Base-by-base conservation (phyloP, 2,113 vertebrate genomes). In the Sminthopsis crassicaudata region DNA sequence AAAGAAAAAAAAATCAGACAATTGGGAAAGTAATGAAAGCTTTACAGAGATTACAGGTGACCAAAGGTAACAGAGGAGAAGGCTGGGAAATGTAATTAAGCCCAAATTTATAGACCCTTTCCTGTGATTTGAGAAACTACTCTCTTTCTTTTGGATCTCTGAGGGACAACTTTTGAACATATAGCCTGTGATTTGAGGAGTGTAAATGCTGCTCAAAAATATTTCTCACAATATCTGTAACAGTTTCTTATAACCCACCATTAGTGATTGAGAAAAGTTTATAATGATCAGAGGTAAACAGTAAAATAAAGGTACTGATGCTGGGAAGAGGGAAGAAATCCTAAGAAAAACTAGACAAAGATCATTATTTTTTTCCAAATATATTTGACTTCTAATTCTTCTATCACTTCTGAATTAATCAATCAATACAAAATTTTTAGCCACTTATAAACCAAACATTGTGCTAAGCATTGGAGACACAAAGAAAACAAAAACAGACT, bases 41-140 rank as follows among this genome's bases (percentile, higher is more conserved):
- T 96, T 95, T 91, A 60, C 52, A 60, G 91, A 95, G 93, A 94
- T 90, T 95, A 91, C 93, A 92, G 55, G 57, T 95, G 96, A 94
- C 92, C 54, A 93, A 92, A 91, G 92, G n/a, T 84, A 84, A 67
- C 90, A 90, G 12, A 52, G 23, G n/a, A 50, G 27, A 93, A 93
- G 25, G 46, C 0, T 0, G 91, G 53, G 24, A 93, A 50, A 92
- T 53, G 25, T 89, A 92, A 94, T 96, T 53, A 93, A 19, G 36
- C 8, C 7, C 12, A 3, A 19, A 53, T 46, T 11, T 0, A 25
- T 23, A 84, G 53, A 46, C 52, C 23, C 36, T 91, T 8, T 1
- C 5, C 3, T 9, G 92, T 46, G 2, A 89, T 46, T 26, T 19
- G 55, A 16, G 6, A 23, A 2, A 24, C 95, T 30, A 6, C n/a